Evolutionary conservation across 1,140 invertebrate species (phyloP), one percentile per base, ranked within the genome.

Genomic region (Drosophila ironensis): DNA sequence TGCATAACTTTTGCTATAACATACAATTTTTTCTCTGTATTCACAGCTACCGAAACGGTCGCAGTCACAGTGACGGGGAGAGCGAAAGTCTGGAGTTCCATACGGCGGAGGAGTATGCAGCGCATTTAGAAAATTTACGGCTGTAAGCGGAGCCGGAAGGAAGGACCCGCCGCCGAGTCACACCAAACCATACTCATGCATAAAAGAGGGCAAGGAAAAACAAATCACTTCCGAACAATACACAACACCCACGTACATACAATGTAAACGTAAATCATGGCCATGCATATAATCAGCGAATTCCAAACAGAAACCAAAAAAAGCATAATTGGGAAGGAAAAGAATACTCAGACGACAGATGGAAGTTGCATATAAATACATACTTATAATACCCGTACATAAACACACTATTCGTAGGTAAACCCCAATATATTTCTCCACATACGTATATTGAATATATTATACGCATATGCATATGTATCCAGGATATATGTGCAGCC

Each of bases 221-320:
- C 56, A 64, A 63, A 64, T 66, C 41, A 66, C 45, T 57, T 22
- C 56, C 54, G 20, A 67, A 60, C 56, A 37, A 12, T 16, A 14
- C 9, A 48, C 22, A 24, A 64, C 35, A 46, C 19, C 42, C 44
- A 37, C 12, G 14, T 41, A 76, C 77, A 81, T 81, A 72, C 56
- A 78, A 61, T 75, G 77, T 82, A 77, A 82, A 82, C 72, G 78
- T 77, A 84, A 66, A 77, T 82, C 78, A 82, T 86, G 78, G 80
- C 78, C 78, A 82, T 82, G 80, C 78, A 82, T 82, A 82, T 84
- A 82, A 82, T 82, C 80, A 84, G 78, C 64, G 78, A 71, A 82
- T 82, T 82, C 78, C 78, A 84, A 84, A 84, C 69, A 54, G 59
- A 71, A 72, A 63, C 56, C 54, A 72, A 71, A 37, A 72, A 71